These are phyloP conservation scores for Melanostigma gelatinosum DNA, from an alignment of 2,113 vertebrate species.

Conservation along the genomic window DNA sequence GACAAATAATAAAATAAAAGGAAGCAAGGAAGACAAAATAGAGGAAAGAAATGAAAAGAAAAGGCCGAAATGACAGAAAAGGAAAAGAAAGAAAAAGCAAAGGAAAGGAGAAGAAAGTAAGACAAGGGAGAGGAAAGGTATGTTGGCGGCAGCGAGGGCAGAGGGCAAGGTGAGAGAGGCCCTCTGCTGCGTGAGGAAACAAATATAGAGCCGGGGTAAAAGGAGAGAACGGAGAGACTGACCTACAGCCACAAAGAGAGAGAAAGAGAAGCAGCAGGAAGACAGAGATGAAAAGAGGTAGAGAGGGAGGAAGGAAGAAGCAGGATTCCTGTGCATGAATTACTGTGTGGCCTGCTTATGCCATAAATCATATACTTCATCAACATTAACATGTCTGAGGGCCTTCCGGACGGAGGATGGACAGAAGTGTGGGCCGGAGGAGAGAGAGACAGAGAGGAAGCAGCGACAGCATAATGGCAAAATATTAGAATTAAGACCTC, in stretches of 20 bases:
- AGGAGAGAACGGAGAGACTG: neutral
- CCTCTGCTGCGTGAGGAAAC: neutral
- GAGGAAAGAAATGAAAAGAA: neutral
- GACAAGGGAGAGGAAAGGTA: neutral
- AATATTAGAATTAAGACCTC: slow-evolving; percentile 20
- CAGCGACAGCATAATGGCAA: neutral
- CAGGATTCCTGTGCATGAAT: neutral
- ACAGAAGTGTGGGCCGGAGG: neutral
- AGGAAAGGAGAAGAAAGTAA: neutral
- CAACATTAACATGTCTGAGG: neutral
- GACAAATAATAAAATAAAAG: neutral
- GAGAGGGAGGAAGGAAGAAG: neutral
- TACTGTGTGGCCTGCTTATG: neutral
- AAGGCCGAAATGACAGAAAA: neutral
- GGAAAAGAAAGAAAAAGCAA: neutral
- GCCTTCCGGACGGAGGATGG: too few relatives aligned
- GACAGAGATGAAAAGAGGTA: neutral
- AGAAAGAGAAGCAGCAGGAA: neutral
- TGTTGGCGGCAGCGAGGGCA: neutral
- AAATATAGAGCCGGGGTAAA: slow-evolving; percentile 1
- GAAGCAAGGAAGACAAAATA: neutral
- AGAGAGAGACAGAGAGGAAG: neutral
- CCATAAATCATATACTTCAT: neutral
- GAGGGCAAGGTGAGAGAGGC: slow-evolving; percentile 15
- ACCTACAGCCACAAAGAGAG: neutral